Evolutionary conservation across 2,888 invertebrate species (phyloP), one percentile per base, ranked within the genome.

Genomic region (Drosophila barbarae): DNA sequence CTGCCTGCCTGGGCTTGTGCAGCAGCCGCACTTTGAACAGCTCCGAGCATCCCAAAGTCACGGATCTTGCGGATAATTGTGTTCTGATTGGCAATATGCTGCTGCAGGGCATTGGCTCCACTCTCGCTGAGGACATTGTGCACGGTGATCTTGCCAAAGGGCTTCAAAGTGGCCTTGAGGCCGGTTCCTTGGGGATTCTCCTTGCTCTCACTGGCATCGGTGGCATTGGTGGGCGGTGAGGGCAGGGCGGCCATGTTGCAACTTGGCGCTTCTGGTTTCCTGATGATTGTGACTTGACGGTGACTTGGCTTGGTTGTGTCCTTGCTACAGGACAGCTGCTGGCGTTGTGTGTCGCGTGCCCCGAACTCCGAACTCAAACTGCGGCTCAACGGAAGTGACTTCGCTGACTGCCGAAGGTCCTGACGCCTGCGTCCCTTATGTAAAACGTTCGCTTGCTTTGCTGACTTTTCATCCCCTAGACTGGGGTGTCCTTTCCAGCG

Each of bases 341-440:
- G 36, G 63, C 42, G 44, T 30, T 64, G 53, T 64, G 52, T 63
- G 69, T 69, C 60, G 60, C 69, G 52, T 57, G 58, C 55, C 58
- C 57, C 57, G 51, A 92, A 90, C 92, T 92, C 89, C 91, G 91
- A 87, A 91, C 83, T 69, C 52, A 15, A 51, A 76, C 92, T 92
- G 85, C 93, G 93, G 75, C 46, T 86, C 92, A 74, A 82, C 87
- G 88, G 87, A 87, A 87, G 81, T 87, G 88, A 87, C 87, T 87
- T 88, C 80, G 85, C 79, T 83, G 84, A 86, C 86, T 47, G 32
- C 30, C 18, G 30, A 44, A 59, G 58, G 58, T 84, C 82, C 82
- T 44, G 44, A 28, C 44, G 28, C 44, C 44, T 44, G 44, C 44
- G 46, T 60, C 60, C 59, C 59, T 59, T 60, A 60, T 60, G 59